Evolutionary conservation across 1,140 invertebrate species (phyloP).

Genomic region (Diorhabda elongata): DNA sequence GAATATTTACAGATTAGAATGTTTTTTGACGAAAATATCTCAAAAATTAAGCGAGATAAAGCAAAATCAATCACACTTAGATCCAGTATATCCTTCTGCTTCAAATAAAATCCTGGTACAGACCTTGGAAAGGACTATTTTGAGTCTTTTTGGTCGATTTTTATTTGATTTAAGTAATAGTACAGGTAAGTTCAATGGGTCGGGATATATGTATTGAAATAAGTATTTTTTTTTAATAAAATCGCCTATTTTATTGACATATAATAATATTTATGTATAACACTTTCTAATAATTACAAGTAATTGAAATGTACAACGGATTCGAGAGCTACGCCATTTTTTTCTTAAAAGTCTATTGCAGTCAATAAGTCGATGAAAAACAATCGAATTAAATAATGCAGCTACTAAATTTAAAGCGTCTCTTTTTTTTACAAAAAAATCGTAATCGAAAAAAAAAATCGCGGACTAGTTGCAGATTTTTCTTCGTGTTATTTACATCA

Average conservation of each 20-base stretch:
- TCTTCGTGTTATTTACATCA: constrained; percentile 36
- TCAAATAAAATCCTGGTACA: too few relatives aligned
- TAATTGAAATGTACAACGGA: constrained; percentile 37
- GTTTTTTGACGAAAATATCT: too few relatives aligned
- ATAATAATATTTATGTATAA: constrained; percentile 30
- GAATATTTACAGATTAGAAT: too few relatives aligned
- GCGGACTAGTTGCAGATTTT: constrained; percentile 33
- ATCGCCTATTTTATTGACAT: constrained; percentile 38
- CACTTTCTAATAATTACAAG: constrained; percentile 33
- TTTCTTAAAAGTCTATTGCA: constrained; percentile 27
- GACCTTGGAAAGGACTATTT: too few relatives aligned
- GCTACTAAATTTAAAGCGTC: constrained; percentile 22
- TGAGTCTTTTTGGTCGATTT: too few relatives aligned
- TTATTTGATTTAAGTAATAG: too few relatives aligned
- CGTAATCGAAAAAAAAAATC: constrained; percentile 23
- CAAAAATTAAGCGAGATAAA: too few relatives aligned
- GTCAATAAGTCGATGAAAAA: constrained; percentile 26
- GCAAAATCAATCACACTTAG: too few relatives aligned
- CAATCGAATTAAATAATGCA: constrained; percentile 22
- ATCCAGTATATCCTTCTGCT: too few relatives aligned
- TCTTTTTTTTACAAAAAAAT: neutral
- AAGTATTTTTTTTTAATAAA: constrained; percentile 35
- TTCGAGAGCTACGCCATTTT: constrained; percentile 27
- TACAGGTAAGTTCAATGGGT: too few relatives aligned
- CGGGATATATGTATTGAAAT: too few relatives aligned